Conservation (phyloP, 1,140 invertebrate genomes). For the Drosophila ananassae region DNA sequence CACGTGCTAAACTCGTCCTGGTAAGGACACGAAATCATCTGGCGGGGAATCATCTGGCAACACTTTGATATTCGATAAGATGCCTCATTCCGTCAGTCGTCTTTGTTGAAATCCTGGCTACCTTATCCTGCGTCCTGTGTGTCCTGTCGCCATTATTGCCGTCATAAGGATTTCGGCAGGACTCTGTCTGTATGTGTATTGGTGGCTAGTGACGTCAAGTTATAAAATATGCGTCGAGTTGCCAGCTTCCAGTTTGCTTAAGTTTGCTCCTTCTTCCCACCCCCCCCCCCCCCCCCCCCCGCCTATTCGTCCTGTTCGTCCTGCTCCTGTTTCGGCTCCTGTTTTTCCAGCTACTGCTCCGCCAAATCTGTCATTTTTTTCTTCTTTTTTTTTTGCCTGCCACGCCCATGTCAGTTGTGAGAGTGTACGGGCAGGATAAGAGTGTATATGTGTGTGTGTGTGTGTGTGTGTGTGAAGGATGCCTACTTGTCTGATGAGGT, state of each 20-base stretch:
- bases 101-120: constrained; percentile 6
- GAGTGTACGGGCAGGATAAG: not conserved
- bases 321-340: not conserved
- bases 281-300: too few species aligned
- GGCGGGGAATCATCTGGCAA: constrained; percentile 72
- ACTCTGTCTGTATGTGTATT: constrained; percentile 1
- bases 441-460: constrained; percentile 9
- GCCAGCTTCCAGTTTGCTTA: constrained; percentile 44
- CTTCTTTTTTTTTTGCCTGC: constrained; percentile 41
- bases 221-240: constrained; percentile 77
- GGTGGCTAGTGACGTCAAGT: constrained; percentile 64
- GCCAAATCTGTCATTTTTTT: constrained; percentile 20
- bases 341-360: not conserved
- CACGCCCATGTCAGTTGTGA: constrained; percentile 57
- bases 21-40: constrained; percentile 37
- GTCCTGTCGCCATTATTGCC: constrained; percentile 19
- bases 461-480: constrained; percentile 17
- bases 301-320: constrained; percentile 8
- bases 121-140: constrained; percentile 4
- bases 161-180: constrained; percentile 40
- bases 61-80: constrained; percentile 80
- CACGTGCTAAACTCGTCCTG: constrained; percentile 59
- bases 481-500: constrained; percentile 41
- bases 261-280: constrained; percentile 21
- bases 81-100: constrained; percentile 15